These are phyloP conservation scores for Tigriopus japonicus DNA, from an alignment of 1,140 invertebrate species.

Conservation along the genomic window DNA sequence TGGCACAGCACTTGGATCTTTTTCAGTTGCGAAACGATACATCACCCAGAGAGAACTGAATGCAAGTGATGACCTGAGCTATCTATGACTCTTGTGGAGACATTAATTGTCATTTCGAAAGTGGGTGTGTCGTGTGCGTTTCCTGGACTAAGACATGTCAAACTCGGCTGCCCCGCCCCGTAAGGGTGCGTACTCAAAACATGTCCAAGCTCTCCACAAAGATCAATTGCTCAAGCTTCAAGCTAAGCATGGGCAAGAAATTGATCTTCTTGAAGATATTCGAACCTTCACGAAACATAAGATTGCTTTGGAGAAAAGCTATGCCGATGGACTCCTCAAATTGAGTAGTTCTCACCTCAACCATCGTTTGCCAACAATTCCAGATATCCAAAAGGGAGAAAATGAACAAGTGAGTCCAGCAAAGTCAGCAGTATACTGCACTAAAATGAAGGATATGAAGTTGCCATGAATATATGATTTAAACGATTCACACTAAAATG, in stretches of 20 bases:
- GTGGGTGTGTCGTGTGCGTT: no score
- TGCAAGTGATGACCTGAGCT: no score
- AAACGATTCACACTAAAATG: no score
- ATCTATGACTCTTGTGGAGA: no score
- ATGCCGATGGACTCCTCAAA: constrained; percentile 53
- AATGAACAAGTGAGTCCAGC: not conserved
- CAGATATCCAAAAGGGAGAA: not conserved
- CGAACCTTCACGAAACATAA: constrained; percentile 75
- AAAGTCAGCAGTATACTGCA: no score
- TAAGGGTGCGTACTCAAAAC: constrained; percentile 68
- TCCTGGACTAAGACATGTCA: no score
- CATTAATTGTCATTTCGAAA: no score
- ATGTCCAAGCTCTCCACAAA: constrained; percentile 70
- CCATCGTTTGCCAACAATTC: not conserved
- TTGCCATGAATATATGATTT: no score
- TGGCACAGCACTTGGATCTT: no score
- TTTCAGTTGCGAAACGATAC: no score
- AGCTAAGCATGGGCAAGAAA: constrained; percentile 87
- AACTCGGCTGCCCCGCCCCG: constrained; percentile 4
- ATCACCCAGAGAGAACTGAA: no score
- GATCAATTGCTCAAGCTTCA: constrained; percentile 80
- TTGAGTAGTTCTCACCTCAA: not conserved
- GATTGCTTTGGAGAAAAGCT: constrained; percentile 79
- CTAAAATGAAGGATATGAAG: no score
- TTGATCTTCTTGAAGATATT: constrained; percentile 79